Percentiles rank a stretch among this genome's conserved stretches.
phyloP scores from a whole-genome alignment of 2,888 invertebrate species.

The Chaitophorus viminalis region DNA sequence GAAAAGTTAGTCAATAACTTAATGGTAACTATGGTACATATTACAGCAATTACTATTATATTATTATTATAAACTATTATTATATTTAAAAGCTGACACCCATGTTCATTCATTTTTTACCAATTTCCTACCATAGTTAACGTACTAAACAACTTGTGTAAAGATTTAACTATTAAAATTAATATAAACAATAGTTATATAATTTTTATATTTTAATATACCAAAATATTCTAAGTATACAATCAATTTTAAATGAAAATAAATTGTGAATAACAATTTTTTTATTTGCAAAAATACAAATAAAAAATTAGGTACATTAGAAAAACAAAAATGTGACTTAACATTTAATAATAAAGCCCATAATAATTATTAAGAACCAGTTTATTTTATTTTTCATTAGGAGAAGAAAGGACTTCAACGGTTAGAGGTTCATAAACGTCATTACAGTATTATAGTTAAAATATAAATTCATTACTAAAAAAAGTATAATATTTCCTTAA shows the following conservation, averaged over 20 bases:
- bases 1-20: background rate
- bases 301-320: background rate
- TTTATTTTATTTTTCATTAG: background rate
- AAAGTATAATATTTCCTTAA: background rate
- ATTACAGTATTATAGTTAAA: background rate
- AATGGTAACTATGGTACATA: conserved; percentile 1
- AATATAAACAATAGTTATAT: background rate
- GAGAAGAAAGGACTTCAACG: background rate
- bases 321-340: background rate
- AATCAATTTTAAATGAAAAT: background rate
- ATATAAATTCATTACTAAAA: background rate
- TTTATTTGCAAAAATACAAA: background rate
- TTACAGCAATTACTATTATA: background rate
- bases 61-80: no score
- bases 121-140: background rate
- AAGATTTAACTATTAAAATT: background rate
- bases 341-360: background rate
- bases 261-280: background rate
- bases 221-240: background rate
- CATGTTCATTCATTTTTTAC: background rate
- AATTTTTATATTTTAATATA: background rate
- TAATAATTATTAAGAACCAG: conserved; percentile 5
- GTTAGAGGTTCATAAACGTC: background rate
- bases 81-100: background rate
- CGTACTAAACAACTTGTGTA: background rate